Percentiles rank a stretch among this genome's conserved stretches.
phyloP scores from a whole-genome alignment of 2,113 vertebrate genomes.

The Tor tambroides region DNA sequence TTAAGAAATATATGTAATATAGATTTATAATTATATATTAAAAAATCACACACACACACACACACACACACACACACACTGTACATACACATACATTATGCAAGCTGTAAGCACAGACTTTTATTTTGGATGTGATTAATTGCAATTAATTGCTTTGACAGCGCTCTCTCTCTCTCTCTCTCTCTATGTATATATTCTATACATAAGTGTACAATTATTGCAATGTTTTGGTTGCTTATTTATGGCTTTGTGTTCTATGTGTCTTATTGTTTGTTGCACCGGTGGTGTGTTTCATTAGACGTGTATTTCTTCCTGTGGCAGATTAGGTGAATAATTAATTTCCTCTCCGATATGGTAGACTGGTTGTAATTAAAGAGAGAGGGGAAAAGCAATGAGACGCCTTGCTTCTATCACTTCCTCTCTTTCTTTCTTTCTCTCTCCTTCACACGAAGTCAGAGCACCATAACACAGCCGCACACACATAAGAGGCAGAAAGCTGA shows the following conservation, averaged over 20 bases:
- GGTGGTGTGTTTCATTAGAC: conserved; percentile 13
- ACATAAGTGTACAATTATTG: background rate
- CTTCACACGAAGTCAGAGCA: background rate
- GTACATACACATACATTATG: too few relatives aligned
- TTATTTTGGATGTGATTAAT: too few relatives aligned
- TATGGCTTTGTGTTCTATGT: conserved; percentile 38
- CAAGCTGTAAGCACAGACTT: too few relatives aligned
- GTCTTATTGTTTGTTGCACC: conserved; percentile 51
- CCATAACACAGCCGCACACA: conserved; percentile 23
- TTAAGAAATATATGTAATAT: too few relatives aligned
- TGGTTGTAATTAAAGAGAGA: conserved; percentile 71
- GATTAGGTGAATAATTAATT: conserved; percentile 77
- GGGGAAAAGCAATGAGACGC: conserved; percentile 54
- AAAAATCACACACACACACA: too few relatives aligned
- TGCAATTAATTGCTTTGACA: too few relatives aligned
- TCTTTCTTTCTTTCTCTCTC: background rate
- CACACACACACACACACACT: too few relatives aligned
- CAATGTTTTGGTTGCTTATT: conserved; percentile 4
- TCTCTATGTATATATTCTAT: background rate
- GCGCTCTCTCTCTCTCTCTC: too few relatives aligned
- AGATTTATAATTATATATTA: too few relatives aligned
- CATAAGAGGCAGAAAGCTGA: conserved; percentile 4
- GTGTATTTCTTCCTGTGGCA: conserved; percentile 68
- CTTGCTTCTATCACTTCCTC: conserved; percentile 30
- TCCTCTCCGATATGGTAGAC: conserved; percentile 70